Conservation (phyloP, 1,140 invertebrate genomes). For the Platorchestia sp. region DNA sequence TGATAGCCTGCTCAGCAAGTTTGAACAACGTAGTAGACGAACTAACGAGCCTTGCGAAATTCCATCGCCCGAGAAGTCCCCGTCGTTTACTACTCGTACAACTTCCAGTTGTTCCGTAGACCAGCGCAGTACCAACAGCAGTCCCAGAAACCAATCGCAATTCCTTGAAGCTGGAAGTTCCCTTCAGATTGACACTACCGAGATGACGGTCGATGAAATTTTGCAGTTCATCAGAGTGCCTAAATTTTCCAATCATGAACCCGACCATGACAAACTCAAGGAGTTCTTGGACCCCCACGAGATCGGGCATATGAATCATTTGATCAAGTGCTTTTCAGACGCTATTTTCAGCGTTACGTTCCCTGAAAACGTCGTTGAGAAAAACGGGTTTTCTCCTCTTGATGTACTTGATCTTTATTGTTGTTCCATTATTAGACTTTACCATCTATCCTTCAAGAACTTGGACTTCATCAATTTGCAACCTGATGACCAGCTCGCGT, state of each 20-base stretch:
- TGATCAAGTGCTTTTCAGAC: slow-evolving; percentile 64
- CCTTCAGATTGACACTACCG: background rate
- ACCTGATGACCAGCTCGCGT: slow-evolving; percentile 61
- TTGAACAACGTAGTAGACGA: background rate
- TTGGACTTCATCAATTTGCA: slow-evolving; percentile 63
- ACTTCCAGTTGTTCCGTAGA: background rate
- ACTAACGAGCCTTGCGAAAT: background rate
- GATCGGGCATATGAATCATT: slow-evolving; percentile 64
- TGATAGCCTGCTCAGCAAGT: background rate
- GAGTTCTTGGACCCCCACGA: slow-evolving; percentile 63
- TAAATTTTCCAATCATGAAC: slow-evolving; percentile 50
- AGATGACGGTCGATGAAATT: slow-evolving; percentile 56
- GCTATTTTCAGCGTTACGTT: slow-evolving; percentile 59
- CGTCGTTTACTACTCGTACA: background rate
- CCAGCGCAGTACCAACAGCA: background rate
- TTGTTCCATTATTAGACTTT: slow-evolving; percentile 62
- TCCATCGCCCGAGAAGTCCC: background rate
- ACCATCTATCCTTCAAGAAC: slow-evolving; percentile 65
- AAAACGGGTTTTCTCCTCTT: slow-evolving; percentile 61
- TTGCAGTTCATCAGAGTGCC: slow-evolving; percentile 61
- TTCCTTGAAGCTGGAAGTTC: background rate
- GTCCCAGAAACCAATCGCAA: background rate
- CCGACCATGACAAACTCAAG: slow-evolving; percentile 59
- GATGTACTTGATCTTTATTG: slow-evolving; percentile 64
- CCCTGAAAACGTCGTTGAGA: slow-evolving; percentile 62